Base-by-base conservation (phyloP, 2,888 invertebrate genomes). In the Nudaria mundana region DNA sequence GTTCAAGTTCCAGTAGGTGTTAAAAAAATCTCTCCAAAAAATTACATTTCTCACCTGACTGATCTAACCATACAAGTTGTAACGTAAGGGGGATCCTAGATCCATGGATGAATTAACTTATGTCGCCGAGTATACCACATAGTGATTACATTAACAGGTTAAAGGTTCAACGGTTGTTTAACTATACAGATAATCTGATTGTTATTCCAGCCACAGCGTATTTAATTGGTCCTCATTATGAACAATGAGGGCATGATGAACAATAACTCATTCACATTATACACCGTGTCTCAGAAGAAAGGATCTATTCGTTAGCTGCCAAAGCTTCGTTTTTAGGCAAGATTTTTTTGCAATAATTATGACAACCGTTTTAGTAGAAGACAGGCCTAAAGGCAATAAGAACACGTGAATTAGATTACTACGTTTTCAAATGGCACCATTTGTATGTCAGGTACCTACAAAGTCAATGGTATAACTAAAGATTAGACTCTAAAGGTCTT, bases 151-250 rank as follows among this genome's bases (percentile, higher is more conserved):
- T 20, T 7, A 25, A 25, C 23, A 18, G 25, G 26, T 20, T 12
- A 24, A n/a, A 28, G 48, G 56, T 63, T 63, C 62, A 61, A 52
- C 44, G 63, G 40, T 65, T 66, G 48, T 45, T 61, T 56, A 59
- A 66, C 63, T 50, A 45, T 40, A 47, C 40, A 24, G 24, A 43
- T 49, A 49, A 59, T 45, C 37, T 34, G 46, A 62, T 73, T 71
- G 55, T 59, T 63, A 73, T 70, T 67, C 69, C 36, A 49, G 35
- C 46, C 54, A 59, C 52, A 53, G 33, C 40, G 55, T 60, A 53
- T 56, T 64, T 65, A 68, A 71, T 66, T 60, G 56, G 30, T 40
- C 48, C 63, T 72, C 69, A 66, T 72, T 71, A 73, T 42, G 32
- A 38, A 63, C 53, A 61, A 70, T 72, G 53, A 41, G 61, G 51